Conservation (phyloP, 2,113 vertebrate species). For the Grammomys dolichurus region DNA sequence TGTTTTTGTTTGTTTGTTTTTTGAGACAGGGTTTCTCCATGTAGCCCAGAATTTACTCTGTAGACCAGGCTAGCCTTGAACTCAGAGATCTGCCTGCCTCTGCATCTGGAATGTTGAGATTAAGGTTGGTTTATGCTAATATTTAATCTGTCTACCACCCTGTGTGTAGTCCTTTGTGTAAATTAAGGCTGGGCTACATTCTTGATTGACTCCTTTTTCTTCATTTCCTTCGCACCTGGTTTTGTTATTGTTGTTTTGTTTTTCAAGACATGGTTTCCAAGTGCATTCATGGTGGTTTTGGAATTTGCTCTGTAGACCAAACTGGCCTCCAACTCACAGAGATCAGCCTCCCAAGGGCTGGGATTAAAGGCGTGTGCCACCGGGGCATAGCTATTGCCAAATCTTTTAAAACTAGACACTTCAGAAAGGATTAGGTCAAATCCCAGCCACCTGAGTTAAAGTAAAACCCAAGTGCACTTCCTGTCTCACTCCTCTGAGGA, state of each 20-base stretch:
- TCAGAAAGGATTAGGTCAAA: not conserved
- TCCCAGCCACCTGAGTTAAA: not conserved
- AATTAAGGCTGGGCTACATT: too few relatives aligned
- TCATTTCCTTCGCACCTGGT: not conserved
- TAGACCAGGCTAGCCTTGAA: too few relatives aligned
- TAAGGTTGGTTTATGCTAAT: too few relatives aligned
- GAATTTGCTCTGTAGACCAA: not conserved
- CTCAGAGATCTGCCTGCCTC: too few relatives aligned
- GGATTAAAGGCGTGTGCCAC: not conserved
- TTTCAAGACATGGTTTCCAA: not conserved
- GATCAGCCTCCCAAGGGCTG: not conserved
- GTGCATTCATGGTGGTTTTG: not conserved
- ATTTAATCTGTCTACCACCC: too few relatives aligned
- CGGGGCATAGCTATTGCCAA: not conserved
- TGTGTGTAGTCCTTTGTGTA: too few relatives aligned
- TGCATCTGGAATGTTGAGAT: too few relatives aligned
- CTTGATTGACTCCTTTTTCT: not conserved
- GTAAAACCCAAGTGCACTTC: not conserved
- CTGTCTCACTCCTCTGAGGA: not conserved
- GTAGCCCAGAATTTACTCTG: too few relatives aligned
- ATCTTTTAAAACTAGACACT: not conserved
- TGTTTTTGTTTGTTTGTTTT: too few relatives aligned
- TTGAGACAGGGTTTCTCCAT: too few relatives aligned
- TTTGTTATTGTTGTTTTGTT: not conserved
- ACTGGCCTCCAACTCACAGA: not conserved